Evolutionary conservation across 1,140 invertebrate genomes (phyloP).

Genomic region (Sipha flava): DNA sequence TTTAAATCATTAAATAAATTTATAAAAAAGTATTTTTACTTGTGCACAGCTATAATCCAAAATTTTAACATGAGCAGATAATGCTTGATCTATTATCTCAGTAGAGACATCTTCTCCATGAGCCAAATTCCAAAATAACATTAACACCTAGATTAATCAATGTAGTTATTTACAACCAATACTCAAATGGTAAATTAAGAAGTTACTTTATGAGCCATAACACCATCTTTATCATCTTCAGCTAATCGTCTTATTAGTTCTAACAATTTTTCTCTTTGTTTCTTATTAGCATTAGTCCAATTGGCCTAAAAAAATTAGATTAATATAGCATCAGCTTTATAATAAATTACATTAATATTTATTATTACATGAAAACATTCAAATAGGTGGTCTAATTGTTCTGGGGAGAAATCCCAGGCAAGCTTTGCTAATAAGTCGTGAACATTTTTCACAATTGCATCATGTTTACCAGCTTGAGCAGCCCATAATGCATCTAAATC

Average conservation of each 20-base stretch:
- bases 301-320: slow-evolving; percentile 56
- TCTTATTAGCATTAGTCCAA: slow-evolving; percentile 92
- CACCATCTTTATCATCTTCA: slow-evolving; percentile 96
- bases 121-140: slow-evolving; percentile 93
- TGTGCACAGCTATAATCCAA: slow-evolving; percentile 93
- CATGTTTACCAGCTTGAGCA: slow-evolving; percentile 89
- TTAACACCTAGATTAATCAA: slow-evolving; percentile 61
- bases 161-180: neutral
- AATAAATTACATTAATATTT: neutral
- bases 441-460: slow-evolving; percentile 93
- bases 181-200: neutral
- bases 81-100: slow-evolving; percentile 94
- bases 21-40: slow-evolving; percentile 42
- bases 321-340: neutral
- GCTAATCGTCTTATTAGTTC: slow-evolving; percentile 90
- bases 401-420: slow-evolving; percentile 95
- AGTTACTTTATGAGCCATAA: slow-evolving; percentile 93
- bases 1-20: no score
- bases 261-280: slow-evolving; percentile 89
- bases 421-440: slow-evolving; percentile 93
- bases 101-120: slow-evolving; percentile 93
- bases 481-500: slow-evolving; percentile 94
- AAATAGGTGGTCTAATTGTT: slow-evolving; percentile 94
- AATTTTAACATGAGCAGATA: slow-evolving; percentile 93
- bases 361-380: slow-evolving; percentile 83